Evolutionary conservation across 1,140 invertebrate genomes (phyloP).

Genomic region (Mamestra configurata): DNA sequence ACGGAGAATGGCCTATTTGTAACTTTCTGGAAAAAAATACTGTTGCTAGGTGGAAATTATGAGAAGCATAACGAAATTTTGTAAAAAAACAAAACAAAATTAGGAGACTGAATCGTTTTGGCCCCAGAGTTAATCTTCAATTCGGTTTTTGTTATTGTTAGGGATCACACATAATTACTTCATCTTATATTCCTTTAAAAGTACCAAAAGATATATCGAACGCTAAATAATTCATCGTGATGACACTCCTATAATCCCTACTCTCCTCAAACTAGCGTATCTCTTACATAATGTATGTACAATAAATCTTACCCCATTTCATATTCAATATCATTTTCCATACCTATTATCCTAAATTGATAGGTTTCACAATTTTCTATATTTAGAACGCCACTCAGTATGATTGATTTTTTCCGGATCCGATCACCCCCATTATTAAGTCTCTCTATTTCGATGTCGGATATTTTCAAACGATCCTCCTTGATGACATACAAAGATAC

Average conservation of each 20-base stretch:
- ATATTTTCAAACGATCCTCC: background rate
- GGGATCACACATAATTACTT: background rate
- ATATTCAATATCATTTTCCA: constrained; percentile 27
- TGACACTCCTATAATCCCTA: background rate
- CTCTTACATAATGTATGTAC: constrained; percentile 11
- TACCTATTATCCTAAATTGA: constrained; percentile 15
- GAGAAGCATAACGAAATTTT: too few relatives aligned
- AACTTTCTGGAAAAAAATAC: too few relatives aligned
- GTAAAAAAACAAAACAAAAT: too few relatives aligned
- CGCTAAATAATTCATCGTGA: constrained; percentile 8
- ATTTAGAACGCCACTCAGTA: background rate
- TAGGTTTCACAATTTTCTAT: constrained; percentile 9
- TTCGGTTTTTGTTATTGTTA: too few relatives aligned
- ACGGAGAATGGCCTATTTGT: too few relatives aligned
- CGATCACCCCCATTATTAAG: background rate
- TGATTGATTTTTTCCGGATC: constrained; percentile 19
- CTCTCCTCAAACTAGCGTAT: background rate
- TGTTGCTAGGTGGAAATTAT: too few relatives aligned
- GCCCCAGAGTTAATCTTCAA: too few relatives aligned
- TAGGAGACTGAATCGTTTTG: too few relatives aligned
- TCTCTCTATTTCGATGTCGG: background rate
- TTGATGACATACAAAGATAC: background rate
- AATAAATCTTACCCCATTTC: constrained; percentile 18
- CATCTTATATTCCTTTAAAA: background rate
- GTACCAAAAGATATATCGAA: background rate